A percentile compares a stretch with the other conserved stretches of the same genome.
phyloP scores from a whole-genome alignment of 1,140 invertebrate genomes.

The Myzus persicae region DNA sequence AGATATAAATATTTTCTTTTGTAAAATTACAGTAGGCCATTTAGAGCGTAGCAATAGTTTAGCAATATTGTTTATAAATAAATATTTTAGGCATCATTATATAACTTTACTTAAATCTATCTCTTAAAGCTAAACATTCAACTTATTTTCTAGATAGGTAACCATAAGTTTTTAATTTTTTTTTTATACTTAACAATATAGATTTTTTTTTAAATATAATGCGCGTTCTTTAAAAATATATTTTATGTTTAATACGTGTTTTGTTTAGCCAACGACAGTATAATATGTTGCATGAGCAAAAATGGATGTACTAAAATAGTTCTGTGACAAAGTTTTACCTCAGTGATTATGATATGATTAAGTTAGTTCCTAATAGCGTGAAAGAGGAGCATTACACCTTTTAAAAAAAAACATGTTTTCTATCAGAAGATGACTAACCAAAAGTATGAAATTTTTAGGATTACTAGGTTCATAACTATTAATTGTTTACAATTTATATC shows the following conservation, averaged over 20 bases:
- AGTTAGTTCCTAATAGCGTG: not conserved
- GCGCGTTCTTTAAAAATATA: conserved; percentile 32
- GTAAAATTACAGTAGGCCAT: conserved; percentile 29
- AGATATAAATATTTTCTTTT: conserved; percentile 28
- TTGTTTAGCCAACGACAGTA: conserved; percentile 22
- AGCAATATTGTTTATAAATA: conserved; percentile 26
- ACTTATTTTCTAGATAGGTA: conserved; percentile 43
- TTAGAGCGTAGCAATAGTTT: conserved; percentile 24
- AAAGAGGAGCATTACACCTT: not conserved
- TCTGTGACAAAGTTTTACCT: not conserved
- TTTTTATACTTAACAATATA: conserved; percentile 25
- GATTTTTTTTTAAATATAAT: conserved; percentile 27
- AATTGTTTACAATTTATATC: not conserved
- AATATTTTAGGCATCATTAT: conserved; percentile 26
- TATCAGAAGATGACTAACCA: not conserved
- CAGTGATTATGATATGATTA: not conserved
- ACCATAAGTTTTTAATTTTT: conserved; percentile 36
- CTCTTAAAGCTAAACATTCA: conserved; percentile 47
- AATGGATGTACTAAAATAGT: not conserved
- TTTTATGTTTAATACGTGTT: not conserved
- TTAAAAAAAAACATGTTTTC: not conserved
- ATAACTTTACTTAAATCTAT: conserved; percentile 24
- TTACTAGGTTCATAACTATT: not conserved
- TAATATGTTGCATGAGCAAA: conserved; percentile 30
- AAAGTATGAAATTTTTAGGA: not conserved